Conservation (phyloP, 2,888 invertebrate genomes). For the Drosophila nr. perissopoda region DNA sequence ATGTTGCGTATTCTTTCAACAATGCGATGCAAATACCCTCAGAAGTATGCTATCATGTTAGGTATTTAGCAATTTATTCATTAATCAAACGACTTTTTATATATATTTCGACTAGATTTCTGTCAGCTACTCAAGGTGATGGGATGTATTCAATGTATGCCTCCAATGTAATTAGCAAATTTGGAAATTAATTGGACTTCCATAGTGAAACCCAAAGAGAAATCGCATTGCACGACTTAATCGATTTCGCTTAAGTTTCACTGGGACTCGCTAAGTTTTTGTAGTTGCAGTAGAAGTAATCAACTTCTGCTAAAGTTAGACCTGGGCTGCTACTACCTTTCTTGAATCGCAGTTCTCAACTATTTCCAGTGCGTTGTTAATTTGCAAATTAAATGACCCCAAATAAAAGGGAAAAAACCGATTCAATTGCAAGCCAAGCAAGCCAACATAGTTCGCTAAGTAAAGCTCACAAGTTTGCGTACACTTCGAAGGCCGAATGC, state of each 20-base stretch:
- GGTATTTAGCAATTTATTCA: not conserved
- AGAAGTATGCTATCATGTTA: not conserved
- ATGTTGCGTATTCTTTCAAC: not conserved
- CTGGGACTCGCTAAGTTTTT: not conserved
- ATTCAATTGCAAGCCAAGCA: conserved; percentile 27
- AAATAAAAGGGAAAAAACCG: not conserved
- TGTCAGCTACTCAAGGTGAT: not conserved
- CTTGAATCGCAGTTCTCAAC: not conserved
- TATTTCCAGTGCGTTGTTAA: conserved; percentile 26
- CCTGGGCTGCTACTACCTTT: conserved; percentile 1
- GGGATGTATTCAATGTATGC: not conserved
- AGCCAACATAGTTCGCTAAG: conserved; percentile 24
- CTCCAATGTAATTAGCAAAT: not conserved
- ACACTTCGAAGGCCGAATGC: not conserved
- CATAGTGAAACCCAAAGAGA: not conserved
- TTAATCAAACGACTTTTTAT: too few relatives aligned
- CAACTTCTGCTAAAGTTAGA: not conserved
- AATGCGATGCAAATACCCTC: not conserved
- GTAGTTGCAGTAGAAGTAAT: not conserved
- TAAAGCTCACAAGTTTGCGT: conserved; percentile 10
- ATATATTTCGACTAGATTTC: not conserved
- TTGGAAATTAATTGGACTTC: conserved; percentile 5
- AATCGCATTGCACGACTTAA: conserved; percentile 4
- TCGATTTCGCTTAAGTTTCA: not conserved
- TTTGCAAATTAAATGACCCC: conserved; percentile 36